These are phyloP conservation scores for Agrotis ipsilon DNA, from an alignment of 2,888 invertebrate genomes.

Conservation along the genomic window DNA sequence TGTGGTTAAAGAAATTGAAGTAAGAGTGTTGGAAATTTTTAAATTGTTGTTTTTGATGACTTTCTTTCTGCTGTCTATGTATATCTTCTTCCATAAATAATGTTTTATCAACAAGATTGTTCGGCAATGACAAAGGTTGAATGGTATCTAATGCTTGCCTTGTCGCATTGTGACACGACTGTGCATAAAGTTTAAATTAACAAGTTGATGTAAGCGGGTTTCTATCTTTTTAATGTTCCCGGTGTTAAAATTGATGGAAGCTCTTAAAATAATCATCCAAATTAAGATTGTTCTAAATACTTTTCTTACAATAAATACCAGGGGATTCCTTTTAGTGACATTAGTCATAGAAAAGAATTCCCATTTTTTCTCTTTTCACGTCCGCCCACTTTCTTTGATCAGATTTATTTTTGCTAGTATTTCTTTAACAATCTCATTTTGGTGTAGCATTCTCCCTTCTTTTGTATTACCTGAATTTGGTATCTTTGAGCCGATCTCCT, in stretches of 20 bases:
- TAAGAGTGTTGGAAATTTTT: constrained; percentile 19
- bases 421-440: background rate
- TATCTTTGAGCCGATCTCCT: too few relatives aligned
- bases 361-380: background rate
- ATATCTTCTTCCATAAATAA: too few relatives aligned
- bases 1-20: background rate
- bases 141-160: too few relatives aligned
- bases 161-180: too few relatives aligned
- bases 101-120: too few relatives aligned
- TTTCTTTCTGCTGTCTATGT: background rate
- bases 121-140: too few relatives aligned
- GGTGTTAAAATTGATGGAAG: too few relatives aligned
- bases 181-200: too few relatives aligned
- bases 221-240: too few relatives aligned
- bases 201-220: too few relatives aligned
- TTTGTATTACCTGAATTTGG: background rate
- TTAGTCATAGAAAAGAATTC: constrained; percentile 15
- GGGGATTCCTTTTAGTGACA: constrained; percentile 1
- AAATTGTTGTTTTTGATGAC: background rate
- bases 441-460: background rate
- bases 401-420: background rate
- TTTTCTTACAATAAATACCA: background rate
- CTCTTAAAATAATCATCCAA: too few relatives aligned
- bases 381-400: background rate
- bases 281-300: constrained; percentile 1